Conservation (phyloP, 2,113 vertebrate species). For the Bos taurus region ARS-UCD2.0 NC_037340.1:76401501-76402000, state of each 20-base stretch:
- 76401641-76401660: not conserved
- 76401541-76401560: not conserved
- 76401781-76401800: not conserved
- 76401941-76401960: not conserved
- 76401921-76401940: not conserved
- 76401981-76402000: not conserved
- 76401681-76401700: not conserved
- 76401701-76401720: not conserved
- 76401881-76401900: fast-evolving
- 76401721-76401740: not conserved
- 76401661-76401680: not conserved
- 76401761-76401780: not conserved
- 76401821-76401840: not conserved
- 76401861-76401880: not conserved
- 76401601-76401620: not conserved
- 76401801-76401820: not conserved
- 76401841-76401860: not conserved
- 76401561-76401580: not conserved
- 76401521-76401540: not conserved
- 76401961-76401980: not conserved
- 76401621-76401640: not conserved
- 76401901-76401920: not conserved
- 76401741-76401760: not conserved
- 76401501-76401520: not conserved
- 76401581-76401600: not conserved